Base-by-base conservation (phyloP, 2,888 invertebrate species). In the Barypeithes pellucidus region DNA sequence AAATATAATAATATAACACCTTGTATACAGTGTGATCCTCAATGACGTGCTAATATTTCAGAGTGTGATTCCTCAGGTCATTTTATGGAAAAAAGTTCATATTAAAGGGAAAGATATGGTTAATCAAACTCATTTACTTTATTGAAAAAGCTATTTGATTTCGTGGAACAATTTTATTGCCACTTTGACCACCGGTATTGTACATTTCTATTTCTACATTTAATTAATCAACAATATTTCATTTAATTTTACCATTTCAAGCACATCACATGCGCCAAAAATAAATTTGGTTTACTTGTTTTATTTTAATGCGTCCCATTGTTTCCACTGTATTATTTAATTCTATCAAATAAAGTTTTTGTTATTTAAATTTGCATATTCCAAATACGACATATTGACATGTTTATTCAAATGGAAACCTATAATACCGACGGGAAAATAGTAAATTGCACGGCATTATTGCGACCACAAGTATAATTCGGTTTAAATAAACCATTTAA, bases 221-320 rank as follows among this genome's bases (percentile, higher is more conserved):
- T 39, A 39, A n/a, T 39, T 39, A 12, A 39, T 39, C 12, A 39
- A n/a, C 39, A n/a, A 39, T 3, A n/a, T 12, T n/a, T 8, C n/a
- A 39, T 39, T 39, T n/a, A 39, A 39, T 39, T 39, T 39, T 39
- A 39, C 11, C n/a, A 39, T 39, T 39, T 39, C 39, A 39, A 39
- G 39, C 43, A n/a, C 39, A 39, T n/a, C 39, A 43, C 8, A 43
- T 39, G 39, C 12, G 39, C 39, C 5, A 43, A 16, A 43, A 14
- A 43, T 43, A 43, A 43, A 43, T 43, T 43, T 16, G 43, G 14
- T 43, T n/a, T 1, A n/a, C 43, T 43, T 43, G 43, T 43, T 43
- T 43, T 43, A 43, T 43, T 16, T 16, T 4, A 43, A 16, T 16
- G 16, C 16, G 3, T 1, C 2, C 43, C 43, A n/a, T 43, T 43